phyloP scores from a whole-genome alignment of 2,797 vertebrate genomes.

The Helarctos malayanus region DNA sequence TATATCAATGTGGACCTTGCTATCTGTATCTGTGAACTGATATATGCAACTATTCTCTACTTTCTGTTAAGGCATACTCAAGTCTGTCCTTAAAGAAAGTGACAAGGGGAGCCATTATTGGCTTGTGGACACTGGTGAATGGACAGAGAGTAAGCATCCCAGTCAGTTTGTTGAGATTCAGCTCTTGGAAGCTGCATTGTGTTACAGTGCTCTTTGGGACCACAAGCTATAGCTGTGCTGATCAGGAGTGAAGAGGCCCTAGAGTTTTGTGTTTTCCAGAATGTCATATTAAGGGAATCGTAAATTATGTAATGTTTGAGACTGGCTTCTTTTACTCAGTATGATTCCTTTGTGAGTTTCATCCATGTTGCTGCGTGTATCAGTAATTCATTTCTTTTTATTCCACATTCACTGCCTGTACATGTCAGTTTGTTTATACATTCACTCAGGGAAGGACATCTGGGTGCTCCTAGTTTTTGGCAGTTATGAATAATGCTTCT shows the following conservation, averaged over 20 bases:
- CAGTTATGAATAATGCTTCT: not conserved
- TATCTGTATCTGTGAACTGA: not conserved
- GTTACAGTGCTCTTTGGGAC: not conserved
- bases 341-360: not conserved
- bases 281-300: not conserved
- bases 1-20: not conserved
- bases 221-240: not conserved
- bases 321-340: not conserved
- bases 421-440: not conserved
- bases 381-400: not conserved
- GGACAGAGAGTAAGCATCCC: not conserved
- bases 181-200: not conserved
- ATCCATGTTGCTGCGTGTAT: not conserved
- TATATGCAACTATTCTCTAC: not conserved
- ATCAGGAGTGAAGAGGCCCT: not conserved
- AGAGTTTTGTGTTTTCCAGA: not conserved
- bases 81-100: not conserved
- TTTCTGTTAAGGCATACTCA: not conserved
- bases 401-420: not conserved
- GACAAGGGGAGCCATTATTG: not conserved
- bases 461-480: conserved; percentile 12
- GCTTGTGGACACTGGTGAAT: not conserved
- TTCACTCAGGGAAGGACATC: not conserved
- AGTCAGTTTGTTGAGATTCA: not conserved
- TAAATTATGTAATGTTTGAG: not conserved